A percentile compares a stretch with the other conserved stretches of the same genome.
Evolutionary conservation across 2,113 vertebrate species (phyloP).

Genomic region (Chaetorhynchus papuensis): DNA sequence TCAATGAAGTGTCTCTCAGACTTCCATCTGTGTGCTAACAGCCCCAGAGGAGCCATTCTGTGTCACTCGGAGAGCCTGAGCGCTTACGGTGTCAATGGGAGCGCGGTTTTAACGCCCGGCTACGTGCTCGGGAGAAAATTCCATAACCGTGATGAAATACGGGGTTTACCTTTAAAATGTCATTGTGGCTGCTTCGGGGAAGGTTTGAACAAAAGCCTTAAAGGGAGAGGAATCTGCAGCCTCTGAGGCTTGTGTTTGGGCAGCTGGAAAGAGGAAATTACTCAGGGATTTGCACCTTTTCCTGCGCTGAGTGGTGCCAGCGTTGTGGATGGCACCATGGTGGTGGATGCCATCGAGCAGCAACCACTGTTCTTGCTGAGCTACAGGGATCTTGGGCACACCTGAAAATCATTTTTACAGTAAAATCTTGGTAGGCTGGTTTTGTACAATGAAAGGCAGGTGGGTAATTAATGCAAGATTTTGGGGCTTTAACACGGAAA

Average conservation of each 20-base stretch:
- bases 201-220: neutral
- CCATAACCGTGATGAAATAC: neutral
- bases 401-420: neutral
- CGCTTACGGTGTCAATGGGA: neutral
- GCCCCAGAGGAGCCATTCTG: conserved; percentile 19
- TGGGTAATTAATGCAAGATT: neutral
- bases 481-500: neutral
- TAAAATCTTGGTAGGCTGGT: neutral
- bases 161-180: neutral
- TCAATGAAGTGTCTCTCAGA: conserved; percentile 47
- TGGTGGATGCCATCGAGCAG: neutral
- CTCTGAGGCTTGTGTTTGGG: neutral
- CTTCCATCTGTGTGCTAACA: neutral
- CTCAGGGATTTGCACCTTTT: neutral
- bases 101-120: neutral
- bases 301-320: rapidly evolving
- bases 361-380: neutral
- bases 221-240: neutral
- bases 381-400: neutral
- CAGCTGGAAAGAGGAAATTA: neutral
- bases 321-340: rapidly evolving
- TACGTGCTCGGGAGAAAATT: neutral
- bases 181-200: neutral
- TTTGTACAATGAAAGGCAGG: neutral
- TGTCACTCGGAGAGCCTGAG: neutral